Percentiles rank a stretch among this genome's conserved stretches.
These are phyloP conservation scores for Paramormyrops hopkinsi DNA, from an alignment of 2,797 vertebrate species.

Conservation along the genomic window DNA sequence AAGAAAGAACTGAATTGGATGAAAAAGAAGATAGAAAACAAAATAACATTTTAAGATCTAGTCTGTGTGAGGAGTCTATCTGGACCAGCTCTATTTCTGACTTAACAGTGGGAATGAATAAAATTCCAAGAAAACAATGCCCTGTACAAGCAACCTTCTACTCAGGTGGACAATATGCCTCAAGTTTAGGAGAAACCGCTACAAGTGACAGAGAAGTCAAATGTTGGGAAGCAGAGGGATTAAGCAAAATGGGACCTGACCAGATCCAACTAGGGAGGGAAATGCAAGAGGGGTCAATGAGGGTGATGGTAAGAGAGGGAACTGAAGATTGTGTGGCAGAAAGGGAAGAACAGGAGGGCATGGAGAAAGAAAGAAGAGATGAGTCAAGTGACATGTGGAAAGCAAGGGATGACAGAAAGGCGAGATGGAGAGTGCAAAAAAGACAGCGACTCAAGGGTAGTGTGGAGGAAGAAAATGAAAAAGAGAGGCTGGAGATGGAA, in stretches of 20 bases:
- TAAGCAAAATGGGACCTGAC: background rate
- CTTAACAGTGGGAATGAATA: background rate
- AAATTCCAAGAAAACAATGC: constrained; percentile 44
- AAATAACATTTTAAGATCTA: background rate
- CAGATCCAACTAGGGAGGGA: constrained; percentile 31
- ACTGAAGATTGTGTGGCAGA: background rate
- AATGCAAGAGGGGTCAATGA: constrained; percentile 29
- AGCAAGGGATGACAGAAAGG: constrained; percentile 37
- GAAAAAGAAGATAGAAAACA: constrained; percentile 25
- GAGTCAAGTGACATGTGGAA: constrained; percentile 27
- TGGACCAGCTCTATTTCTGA: background rate
- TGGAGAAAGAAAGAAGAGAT: constrained; percentile 19
- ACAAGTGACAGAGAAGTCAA: background rate
- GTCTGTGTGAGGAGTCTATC: background rate
- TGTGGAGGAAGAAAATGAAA: constrained; percentile 29
- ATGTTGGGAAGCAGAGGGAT: background rate
- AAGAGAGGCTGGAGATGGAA: constrained; percentile 15
- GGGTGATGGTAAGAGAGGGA: background rate
- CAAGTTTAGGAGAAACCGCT: constrained; percentile 13
- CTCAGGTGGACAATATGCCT: constrained; percentile 42
- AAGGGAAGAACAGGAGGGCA: constrained; percentile 25
- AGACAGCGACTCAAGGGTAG: constrained; percentile 41
- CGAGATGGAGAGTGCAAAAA: constrained; percentile 43
- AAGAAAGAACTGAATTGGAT: constrained; percentile 26
- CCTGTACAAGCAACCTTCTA: constrained; percentile 54